Base-by-base conservation (phyloP, 2,888 invertebrate species). In the Heliconius cydno region DNA sequence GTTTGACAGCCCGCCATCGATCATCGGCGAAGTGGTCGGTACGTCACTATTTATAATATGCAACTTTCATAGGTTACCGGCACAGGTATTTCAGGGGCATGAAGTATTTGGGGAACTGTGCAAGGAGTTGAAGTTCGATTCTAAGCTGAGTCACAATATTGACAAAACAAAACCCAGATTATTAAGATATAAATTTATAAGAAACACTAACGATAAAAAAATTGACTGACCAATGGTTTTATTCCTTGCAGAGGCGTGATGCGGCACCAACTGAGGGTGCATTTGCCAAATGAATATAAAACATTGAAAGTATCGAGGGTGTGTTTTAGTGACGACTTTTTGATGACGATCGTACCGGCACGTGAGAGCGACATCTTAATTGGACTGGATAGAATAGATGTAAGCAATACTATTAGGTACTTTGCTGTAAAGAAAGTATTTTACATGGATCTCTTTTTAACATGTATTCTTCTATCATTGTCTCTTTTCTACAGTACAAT, bases 1-100 rank as follows among this genome's bases (percentile, higher is more conserved):
- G 84, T 81, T 85, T 88, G 89, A 88, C 89, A 86, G 87, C 87
- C 80, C 87, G 87, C 89, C 90, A 91, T 91, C 89, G 90, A 90
- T 90, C 90, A 89, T 87, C 84, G 83, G 82, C 78, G 84, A 83
- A 81, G 82, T 84, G 81, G 83, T 82, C 79, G 72, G 82, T 82
- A 84, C 85, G 84, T 84, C 84, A 84, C 83, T 80, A 83, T 82
- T 81, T 79, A 79, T 81, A 78, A 77, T 80, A 80, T 80, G 82
- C 74, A 80, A 79, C 80, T 80, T 78, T 72, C 70, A 76, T 76
- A 83, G 82, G 82, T 83, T 81, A 83, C 77, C 74, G 79, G 78
- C 79, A 71, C 81, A 81, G 72, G 65, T 76, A 65, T 77, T 80
- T 77, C 74, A 76, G 76, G 76, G 76, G 63, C 66, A 80, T 7